phyloP scores from a whole-genome alignment of 2,113 vertebrate genomes.

The Muntiacus reevesi region DNA sequence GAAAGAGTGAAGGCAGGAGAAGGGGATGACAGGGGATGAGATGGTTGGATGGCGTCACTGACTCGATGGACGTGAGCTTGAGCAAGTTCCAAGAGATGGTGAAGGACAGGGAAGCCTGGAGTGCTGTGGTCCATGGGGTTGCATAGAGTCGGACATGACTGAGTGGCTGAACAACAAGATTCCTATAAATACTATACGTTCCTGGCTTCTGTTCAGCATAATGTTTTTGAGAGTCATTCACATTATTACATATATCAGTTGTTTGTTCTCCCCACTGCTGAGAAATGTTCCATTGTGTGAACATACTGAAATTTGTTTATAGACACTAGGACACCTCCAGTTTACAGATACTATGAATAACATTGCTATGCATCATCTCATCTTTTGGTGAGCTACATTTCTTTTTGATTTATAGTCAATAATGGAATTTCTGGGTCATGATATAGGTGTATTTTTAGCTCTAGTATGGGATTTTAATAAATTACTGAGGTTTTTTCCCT shows the following conservation, averaged over 20 bases:
- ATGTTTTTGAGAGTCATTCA: background rate
- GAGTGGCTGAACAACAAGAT: background rate
- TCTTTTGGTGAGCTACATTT: background rate
- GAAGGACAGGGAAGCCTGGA: background rate
- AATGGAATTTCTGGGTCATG: background rate
- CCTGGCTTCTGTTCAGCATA: background rate
- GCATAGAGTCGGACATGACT: background rate
- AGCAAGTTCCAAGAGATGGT: background rate
- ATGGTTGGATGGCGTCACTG: background rate
- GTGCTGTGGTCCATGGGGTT: background rate
- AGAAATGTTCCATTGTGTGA: background rate
- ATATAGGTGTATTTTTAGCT: background rate
- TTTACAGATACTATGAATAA: background rate
- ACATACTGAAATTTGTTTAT: background rate
- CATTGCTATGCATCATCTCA: background rate
- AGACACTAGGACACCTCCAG: background rate
- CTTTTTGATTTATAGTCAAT: background rate
- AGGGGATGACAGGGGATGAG: background rate
- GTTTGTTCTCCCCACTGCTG: background rate
- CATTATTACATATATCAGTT: background rate
- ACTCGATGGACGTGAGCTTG: background rate
- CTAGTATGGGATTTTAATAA: background rate
- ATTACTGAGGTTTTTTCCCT: background rate
- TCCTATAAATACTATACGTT: background rate
- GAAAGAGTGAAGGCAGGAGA: background rate